These are phyloP conservation scores for Venustaconcha ellipsiformis DNA, from an alignment of 1,140 invertebrate genomes.

Conservation along the genomic window DNA sequence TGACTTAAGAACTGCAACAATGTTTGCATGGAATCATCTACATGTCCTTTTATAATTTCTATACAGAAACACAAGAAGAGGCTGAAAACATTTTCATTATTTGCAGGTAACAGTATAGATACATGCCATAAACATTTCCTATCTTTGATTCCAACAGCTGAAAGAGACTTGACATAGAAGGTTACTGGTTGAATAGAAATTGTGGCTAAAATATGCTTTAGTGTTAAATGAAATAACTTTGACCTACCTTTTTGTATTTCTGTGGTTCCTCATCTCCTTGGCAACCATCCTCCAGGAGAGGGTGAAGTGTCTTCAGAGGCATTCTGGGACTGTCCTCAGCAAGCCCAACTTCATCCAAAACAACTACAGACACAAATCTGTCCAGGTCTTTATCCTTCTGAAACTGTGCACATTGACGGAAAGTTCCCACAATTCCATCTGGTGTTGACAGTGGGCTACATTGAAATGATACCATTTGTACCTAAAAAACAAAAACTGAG, in stretches of 20 bases:
- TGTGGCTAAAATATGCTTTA: too few species aligned
- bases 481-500: slow-evolving; percentile 33
- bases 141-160: too few species aligned
- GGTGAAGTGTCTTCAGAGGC: slow-evolving; percentile 53
- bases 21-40: too few species aligned
- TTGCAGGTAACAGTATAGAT: too few species aligned
- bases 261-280: slow-evolving; percentile 35
- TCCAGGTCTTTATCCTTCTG: slow-evolving; percentile 48
- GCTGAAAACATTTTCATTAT: too few species aligned
- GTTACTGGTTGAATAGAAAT: too few species aligned
- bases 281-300: slow-evolving; percentile 40
- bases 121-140: too few species aligned
- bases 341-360: slow-evolving; percentile 60
- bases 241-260: slow-evolving; percentile 27
- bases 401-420: slow-evolving; percentile 52
- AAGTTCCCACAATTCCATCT: slow-evolving; percentile 52
- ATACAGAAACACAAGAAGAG: too few species aligned
- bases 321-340: slow-evolving; percentile 56
- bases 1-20: too few species aligned
- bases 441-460: slow-evolving; percentile 61
- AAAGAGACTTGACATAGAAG: too few species aligned
- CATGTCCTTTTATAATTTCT: too few species aligned
- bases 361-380: slow-evolving; percentile 54
- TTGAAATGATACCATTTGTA: slow-evolving; percentile 64
- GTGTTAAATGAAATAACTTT: too few species aligned